Evolutionary conservation across 2,797 vertebrate genomes (phyloP).

Genomic region (Lagorchestes hirsutus): DNA sequence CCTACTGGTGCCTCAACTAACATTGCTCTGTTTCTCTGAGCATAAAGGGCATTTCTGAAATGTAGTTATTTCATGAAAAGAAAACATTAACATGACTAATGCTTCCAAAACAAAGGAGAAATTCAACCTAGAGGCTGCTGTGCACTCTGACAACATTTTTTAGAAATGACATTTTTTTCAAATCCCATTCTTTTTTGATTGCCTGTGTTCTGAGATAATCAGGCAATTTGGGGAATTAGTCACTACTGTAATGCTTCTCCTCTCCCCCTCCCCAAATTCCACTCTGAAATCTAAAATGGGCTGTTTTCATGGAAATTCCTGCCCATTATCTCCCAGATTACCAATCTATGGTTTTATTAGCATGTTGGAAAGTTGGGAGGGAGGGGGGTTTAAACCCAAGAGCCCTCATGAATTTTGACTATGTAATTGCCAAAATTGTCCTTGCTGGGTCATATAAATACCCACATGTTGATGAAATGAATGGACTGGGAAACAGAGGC

Average conservation of each 20-base stretch:
- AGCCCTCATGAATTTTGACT: conserved; percentile 55
- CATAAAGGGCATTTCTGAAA: conserved; percentile 17
- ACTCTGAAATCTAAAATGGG: background rate
- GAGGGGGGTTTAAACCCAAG: conserved; percentile 6
- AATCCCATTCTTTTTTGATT: conserved; percentile 38
- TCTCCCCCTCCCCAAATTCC: conserved; percentile 35
- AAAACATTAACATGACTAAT: conserved; percentile 25
- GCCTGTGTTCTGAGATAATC: background rate
- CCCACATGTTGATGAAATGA: conserved; percentile 46
- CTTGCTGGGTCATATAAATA: conserved; percentile 61
- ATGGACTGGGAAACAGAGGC: conserved; percentile 60
- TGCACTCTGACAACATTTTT: background rate
- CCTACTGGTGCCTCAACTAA: background rate
- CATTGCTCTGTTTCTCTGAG: background rate
- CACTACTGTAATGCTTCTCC: background rate
- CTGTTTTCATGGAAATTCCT: conserved; percentile 32
- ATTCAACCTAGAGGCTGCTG: background rate
- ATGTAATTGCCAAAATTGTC: conserved; percentile 57
- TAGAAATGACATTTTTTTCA: background rate
- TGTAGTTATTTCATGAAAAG: conserved; percentile 20
- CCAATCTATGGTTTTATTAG: conserved; percentile 64
- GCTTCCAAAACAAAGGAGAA: conserved; percentile 7
- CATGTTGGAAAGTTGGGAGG: conserved; percentile 24
- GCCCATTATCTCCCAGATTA: conserved; percentile 45
- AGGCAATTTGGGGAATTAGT: conserved; percentile 34